A percentile compares a stretch with the other conserved stretches of the same genome.
Evolutionary conservation across 1,140 invertebrate species (phyloP).

Genomic region (Euwallacea similis): DNA sequence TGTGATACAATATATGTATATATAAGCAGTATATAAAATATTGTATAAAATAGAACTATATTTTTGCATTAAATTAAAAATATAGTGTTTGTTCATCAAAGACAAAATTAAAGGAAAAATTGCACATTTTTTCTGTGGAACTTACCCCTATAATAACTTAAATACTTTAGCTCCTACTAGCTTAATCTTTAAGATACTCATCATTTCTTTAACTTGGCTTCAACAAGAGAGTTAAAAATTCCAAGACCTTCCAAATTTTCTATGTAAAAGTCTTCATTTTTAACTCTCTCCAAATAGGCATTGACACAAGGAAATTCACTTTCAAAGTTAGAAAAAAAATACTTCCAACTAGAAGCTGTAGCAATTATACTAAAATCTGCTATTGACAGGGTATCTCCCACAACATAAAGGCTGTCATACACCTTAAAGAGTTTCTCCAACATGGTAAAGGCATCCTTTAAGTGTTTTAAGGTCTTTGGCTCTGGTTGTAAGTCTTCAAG

Average conservation of each 20-base stretch:
- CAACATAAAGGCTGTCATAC: constrained; percentile 30
- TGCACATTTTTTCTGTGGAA: no score
- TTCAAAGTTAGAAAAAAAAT: constrained; percentile 20
- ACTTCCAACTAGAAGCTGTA: constrained; percentile 17
- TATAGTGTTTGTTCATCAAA: no score
- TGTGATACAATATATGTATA: no score
- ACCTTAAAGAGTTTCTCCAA: constrained; percentile 32
- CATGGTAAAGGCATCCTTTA: constrained; percentile 28
- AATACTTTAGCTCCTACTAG: no score
- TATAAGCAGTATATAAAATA: no score
- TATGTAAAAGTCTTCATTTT: constrained; percentile 14
- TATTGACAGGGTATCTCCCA: constrained; percentile 36
- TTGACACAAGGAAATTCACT: constrained; percentile 23
- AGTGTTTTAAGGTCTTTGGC: constrained; percentile 1
- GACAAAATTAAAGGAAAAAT: no score
- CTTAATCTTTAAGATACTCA: no score
- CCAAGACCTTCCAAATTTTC: constrained; percentile 17
- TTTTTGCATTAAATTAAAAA: no score
- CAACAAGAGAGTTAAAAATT: no score
- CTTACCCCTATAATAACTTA: no score
- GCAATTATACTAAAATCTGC: constrained; percentile 39
- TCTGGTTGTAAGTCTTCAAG: not conserved
- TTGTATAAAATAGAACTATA: no score
- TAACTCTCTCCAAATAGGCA: constrained; percentile 23
- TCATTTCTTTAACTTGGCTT: no score